Evolutionary conservation across 2,113 vertebrate genomes (phyloP).

Genomic region (Ciconia boyciana): DNA sequence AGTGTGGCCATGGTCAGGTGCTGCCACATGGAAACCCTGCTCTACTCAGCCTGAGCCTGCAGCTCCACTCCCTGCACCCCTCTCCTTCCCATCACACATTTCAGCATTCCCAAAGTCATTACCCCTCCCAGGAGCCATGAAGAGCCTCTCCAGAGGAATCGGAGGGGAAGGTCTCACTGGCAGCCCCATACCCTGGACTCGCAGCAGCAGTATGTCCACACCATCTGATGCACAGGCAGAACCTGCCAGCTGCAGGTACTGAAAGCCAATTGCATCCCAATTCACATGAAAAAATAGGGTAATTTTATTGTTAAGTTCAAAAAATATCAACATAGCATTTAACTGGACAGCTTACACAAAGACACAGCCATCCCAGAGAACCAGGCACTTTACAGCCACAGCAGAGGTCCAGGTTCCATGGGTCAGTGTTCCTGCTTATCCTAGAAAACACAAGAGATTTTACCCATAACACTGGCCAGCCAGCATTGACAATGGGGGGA

Average conservation of each 20-base stretch:
- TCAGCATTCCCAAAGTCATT: neutral
- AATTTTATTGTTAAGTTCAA: constrained; percentile 13
- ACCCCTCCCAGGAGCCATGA: neutral
- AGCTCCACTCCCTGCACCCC: neutral
- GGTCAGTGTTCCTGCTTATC: neutral
- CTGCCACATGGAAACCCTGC: no score
- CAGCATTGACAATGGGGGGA: rapidly evolving
- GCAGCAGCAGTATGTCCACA: neutral
- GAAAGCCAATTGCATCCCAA: neutral
- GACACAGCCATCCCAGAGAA: neutral
- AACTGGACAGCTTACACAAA: neutral
- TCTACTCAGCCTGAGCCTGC: neutral
- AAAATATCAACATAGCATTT: rapidly evolving
- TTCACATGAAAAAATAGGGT: neutral
- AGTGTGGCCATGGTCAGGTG: no score
- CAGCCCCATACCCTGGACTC: neutral
- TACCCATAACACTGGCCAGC: no score
- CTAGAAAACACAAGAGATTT: neutral
- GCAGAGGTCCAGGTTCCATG: neutral
- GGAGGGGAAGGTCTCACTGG: neutral
- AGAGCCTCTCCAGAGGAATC: neutral
- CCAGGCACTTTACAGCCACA: neutral
- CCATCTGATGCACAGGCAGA: neutral
- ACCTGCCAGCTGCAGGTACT: neutral
- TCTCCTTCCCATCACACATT: neutral